These are phyloP conservation scores for Dolichopus griseipennis DNA, from an alignment of 2,888 invertebrate genomes.

Conservation along the genomic window DNA sequence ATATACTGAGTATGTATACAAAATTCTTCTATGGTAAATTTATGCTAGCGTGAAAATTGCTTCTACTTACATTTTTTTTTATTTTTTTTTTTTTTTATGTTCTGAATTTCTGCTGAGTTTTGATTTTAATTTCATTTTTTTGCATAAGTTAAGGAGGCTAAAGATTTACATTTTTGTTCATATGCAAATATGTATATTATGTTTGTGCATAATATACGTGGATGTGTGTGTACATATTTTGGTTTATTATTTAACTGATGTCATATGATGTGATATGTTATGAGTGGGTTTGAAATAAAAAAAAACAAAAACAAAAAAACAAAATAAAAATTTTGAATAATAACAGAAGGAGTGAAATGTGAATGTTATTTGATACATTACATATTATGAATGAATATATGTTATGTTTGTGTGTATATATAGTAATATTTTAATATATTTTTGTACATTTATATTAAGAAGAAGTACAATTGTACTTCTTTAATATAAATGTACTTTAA, in stretches of 20 bases:
- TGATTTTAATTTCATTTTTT: background rate
- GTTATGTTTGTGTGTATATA: too few species aligned
- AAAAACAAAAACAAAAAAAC: too few species aligned
- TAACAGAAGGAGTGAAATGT: too few species aligned
- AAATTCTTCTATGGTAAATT: background rate
- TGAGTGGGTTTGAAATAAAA: too few species aligned
- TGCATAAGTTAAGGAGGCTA: constrained; percentile 4
- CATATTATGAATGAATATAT: too few species aligned
- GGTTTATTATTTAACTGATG: background rate
- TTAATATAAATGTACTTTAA: background rate
- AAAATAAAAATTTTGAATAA: too few species aligned
- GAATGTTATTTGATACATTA: too few species aligned
- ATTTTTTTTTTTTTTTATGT: background rate
- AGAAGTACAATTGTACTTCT: background rate
- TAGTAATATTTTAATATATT: too few species aligned
- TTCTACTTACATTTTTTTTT: background rate
- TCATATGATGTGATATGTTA: background rate
- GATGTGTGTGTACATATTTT: background rate
- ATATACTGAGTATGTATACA: too few species aligned
- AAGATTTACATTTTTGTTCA: background rate
- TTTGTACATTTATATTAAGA: background rate
- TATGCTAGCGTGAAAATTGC: background rate
- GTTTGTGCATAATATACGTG: background rate
- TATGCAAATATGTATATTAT: background rate
- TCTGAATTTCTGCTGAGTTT: background rate